These are phyloP conservation scores for Lagenorhynchus albirostris DNA, from an alignment of 2,113 vertebrate genomes.

Conservation along the genomic window DNA sequence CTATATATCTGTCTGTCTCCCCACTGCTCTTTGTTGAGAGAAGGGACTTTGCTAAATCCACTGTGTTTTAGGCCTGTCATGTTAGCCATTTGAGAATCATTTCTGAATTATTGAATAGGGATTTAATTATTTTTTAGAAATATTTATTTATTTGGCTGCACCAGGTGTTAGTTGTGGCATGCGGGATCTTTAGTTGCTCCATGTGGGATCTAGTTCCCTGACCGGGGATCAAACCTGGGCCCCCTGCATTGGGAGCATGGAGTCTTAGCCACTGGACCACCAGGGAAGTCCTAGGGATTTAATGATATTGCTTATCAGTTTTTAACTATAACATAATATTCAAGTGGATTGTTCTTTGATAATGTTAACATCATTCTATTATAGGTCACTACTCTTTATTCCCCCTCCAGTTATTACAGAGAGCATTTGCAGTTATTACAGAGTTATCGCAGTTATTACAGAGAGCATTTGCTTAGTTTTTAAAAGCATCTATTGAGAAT, in stretches of 20 bases:
- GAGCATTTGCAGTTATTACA: neutral
- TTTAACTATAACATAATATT: neutral
- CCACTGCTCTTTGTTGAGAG: neutral
- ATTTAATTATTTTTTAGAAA: neutral
- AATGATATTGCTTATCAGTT: neutral
- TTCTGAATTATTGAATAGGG: slow-evolving; percentile 1
- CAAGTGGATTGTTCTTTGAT: neutral
- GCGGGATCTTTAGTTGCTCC: no score
- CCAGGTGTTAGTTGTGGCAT: no score
- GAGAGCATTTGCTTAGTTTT: slow-evolving; percentile 38
- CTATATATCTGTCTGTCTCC: neutral
- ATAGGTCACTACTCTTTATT: neutral
- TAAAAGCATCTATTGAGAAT: slow-evolving; percentile 32
- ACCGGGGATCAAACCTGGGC: no score
- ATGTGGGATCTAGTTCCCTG: no score
- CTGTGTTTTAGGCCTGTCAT: neutral
- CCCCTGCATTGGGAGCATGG: no score
- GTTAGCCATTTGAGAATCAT: neutral
- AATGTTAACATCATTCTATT: neutral
- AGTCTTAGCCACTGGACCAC: no score
- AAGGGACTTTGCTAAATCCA: neutral
- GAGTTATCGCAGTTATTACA: neutral
- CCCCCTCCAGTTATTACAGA: neutral
- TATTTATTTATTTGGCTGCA: no score
- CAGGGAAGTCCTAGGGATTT: neutral